Conservation (phyloP, 2,113 vertebrate genomes). For the Anser brachyrhynchus region DNA sequence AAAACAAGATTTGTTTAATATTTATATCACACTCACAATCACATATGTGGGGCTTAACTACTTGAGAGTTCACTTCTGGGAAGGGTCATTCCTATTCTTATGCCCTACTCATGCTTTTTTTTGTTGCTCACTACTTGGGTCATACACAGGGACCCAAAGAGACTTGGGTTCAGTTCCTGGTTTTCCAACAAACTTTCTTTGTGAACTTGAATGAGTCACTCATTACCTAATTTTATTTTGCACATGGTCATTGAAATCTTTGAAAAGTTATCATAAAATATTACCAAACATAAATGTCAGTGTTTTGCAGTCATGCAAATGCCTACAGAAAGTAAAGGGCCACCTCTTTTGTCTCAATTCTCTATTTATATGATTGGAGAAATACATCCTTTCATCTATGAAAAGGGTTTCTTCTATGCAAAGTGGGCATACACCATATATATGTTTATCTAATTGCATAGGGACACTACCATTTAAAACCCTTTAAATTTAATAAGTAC, state of each 20-base stretch:
- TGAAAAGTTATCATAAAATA: neutral
- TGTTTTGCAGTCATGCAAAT: neutral
- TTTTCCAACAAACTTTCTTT: neutral
- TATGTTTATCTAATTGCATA: neutral
- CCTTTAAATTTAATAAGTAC: neutral
- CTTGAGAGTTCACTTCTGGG: neutral
- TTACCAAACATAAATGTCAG: neutral
- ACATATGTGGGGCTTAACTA: neutral
- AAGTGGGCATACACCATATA: neutral
- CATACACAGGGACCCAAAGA: neutral
- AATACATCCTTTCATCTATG: neutral
- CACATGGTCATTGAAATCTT: neutral
- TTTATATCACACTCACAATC: neutral
- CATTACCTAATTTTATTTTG: neutral
- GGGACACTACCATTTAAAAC: neutral
- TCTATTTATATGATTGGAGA: neutral
- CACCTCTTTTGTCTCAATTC: neutral
- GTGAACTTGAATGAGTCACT: neutral
- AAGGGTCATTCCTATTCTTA: neutral
- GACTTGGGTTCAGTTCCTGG: neutral
- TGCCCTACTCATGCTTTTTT: neutral
- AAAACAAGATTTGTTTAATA: neutral
- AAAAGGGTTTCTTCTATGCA: neutral
- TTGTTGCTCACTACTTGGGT: neutral
- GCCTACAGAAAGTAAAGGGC: neutral